Evolutionary conservation across 2,113 vertebrate genomes (phyloP).

Genomic region (Telmatochromis sp.): DNA sequence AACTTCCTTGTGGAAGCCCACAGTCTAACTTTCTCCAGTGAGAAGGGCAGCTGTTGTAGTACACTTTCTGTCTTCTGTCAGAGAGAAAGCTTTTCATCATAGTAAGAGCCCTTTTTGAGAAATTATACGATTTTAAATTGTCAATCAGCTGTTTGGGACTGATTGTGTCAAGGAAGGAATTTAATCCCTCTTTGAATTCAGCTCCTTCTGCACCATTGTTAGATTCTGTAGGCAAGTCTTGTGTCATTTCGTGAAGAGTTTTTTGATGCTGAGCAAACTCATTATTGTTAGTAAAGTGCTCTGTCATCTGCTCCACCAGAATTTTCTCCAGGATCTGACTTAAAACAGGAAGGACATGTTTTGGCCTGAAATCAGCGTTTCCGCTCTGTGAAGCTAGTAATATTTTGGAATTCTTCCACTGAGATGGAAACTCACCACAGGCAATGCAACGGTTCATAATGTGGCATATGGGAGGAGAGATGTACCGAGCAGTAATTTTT

Average conservation of each 20-base stretch:
- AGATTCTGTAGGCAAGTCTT: background rate
- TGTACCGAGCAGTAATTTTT: fast-evolving
- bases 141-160: background rate
- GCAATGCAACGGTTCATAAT: background rate
- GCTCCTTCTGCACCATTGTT: background rate
- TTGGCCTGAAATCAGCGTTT: background rate
- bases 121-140: background rate
- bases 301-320: fast-evolving
- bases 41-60: fast-evolving
- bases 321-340: background rate
- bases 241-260: fast-evolving
- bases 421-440: background rate
- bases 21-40: background rate
- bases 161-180: background rate
- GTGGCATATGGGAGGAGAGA: background rate
- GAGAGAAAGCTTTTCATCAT: background rate
- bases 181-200: background rate
- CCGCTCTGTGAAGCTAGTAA: fast-evolving
- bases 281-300: background rate
- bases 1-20: background rate
- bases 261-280: fast-evolving
- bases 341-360: background rate
- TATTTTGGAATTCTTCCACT: background rate
- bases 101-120: fast-evolving
- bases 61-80: background rate